Percentiles rank a stretch among this genome's conserved stretches.
These are phyloP conservation scores for Caenorhabditis sp. DNA, from an alignment of 2,888 invertebrate genomes.

Conservation along the genomic window DNA sequence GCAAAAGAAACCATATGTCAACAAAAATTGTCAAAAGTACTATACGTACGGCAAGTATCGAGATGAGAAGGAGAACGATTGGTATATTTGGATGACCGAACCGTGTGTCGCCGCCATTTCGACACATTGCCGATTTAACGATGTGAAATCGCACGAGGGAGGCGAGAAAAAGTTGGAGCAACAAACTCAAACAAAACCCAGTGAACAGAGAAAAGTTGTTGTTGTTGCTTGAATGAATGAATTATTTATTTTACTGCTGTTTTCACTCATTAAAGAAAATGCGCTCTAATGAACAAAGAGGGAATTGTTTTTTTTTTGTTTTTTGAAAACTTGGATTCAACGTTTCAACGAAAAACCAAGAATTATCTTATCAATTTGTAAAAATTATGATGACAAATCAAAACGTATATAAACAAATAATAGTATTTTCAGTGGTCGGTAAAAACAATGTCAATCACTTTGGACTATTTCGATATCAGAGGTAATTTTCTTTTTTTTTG, in stretches of 20 bases:
- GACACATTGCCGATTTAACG: conserved; percentile 69
- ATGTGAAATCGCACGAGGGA: conserved; percentile 48
- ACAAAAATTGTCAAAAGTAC: conserved; percentile 66
- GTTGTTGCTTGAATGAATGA: conserved; percentile 7
- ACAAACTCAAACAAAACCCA: neutral
- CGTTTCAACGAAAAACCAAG: too few relatives aligned
- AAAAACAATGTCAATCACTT: neutral
- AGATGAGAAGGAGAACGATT: conserved; percentile 56
- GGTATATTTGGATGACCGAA: conserved; percentile 66
- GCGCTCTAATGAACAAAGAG: too few relatives aligned
- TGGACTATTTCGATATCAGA: conserved; percentile 18
- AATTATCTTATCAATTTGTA: too few relatives aligned
- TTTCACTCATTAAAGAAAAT: neutral
- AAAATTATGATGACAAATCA: too few relatives aligned
- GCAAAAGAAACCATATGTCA: conserved; percentile 63
- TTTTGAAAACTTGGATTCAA: too few relatives aligned
- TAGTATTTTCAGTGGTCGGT: too few relatives aligned
- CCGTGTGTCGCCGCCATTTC: conserved; percentile 65
- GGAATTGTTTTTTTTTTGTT: too few relatives aligned
- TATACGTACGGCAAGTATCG: conserved; percentile 62
- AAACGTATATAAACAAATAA: too few relatives aligned
- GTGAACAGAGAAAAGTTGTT: conserved; percentile 29
- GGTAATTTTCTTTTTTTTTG: neutral
- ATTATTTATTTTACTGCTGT: conserved; percentile 4
- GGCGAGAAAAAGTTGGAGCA: conserved; percentile 9